Evolutionary conservation across 2,888 invertebrate species (phyloP), one percentile per base, ranked within the genome.

Genomic region (Lasioglossum marginatum): DNA sequence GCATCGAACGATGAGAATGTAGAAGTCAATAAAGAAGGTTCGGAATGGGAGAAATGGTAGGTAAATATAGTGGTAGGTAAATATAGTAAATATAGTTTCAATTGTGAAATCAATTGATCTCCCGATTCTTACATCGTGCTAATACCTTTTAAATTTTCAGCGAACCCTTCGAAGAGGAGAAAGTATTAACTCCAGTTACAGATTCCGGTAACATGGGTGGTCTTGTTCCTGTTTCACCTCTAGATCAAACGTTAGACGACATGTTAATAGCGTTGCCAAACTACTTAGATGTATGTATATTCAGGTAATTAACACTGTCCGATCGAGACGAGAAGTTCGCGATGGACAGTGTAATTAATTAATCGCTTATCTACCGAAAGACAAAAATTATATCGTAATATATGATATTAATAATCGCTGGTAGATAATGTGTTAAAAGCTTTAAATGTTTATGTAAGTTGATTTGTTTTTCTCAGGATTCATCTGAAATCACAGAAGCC

Each of bases 201-300:
- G 94, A 95, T 86, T 86, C 89, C 37, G 93, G 91, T 81, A 94
- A 93, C 71, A 92, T 94, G 91, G 94, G 94, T 74, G 93, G 93
- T 16, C 92, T 95, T 48, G 94, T 95, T 83, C 95, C 95, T 60
- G 94, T 95, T 43, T 94, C 95, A n/a, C 94, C 95, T 31, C 87
- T 94, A 63, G 94, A 94, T 81, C 94, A 93, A 84, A 93, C 92
- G n/a, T 91, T 95, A 43, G 94, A 95, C 60, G 95, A 95, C 79
- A 93, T 94, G 88, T 89, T 94, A 71, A 92, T 93, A 79, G 92
- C 93, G 23, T 82, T 93, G 72, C 94, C 95, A 79, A 95, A 92
- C 88, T 95, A 95, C 80, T 93, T 95, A 83, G 95, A 95, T 87
- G 95, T 95, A 88, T 92, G 92, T 68, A 68, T 68, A 68, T 68